Evolutionary conservation across 2,888 invertebrate species (phyloP).

Genomic region (Poecilus cupreus): DNA sequence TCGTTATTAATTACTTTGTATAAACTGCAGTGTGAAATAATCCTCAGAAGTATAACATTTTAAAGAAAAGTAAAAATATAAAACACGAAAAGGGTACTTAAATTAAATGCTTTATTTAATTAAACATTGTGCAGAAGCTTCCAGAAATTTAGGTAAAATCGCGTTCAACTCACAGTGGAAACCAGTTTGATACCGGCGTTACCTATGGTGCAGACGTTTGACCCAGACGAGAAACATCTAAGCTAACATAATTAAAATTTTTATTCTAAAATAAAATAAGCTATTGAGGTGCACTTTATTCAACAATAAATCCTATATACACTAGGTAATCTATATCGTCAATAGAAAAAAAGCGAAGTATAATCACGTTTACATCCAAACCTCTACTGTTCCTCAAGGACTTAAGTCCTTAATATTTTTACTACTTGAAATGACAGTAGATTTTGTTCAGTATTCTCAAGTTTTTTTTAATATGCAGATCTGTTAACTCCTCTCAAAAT

Average conservation of each 20-base stretch:
- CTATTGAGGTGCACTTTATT: neutral
- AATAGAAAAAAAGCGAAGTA: no score
- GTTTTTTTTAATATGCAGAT: no score
- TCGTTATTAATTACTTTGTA: neutral
- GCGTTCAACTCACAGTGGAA: neutral
- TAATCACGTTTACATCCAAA: no score
- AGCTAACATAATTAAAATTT: neutral
- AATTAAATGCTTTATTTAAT: slow-evolving; percentile 37
- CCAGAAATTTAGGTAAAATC: neutral
- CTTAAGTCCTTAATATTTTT: no score
- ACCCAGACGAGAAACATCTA: slow-evolving; percentile 6
- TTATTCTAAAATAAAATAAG: neutral
- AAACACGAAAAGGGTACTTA: slow-evolving; percentile 1
- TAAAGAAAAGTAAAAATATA: neutral
- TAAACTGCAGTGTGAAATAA: neutral
- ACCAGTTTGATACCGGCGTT: neutral
- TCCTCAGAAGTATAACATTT: neutral
- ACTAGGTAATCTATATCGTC: no score
- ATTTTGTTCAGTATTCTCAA: no score
- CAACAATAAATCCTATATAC: no score
- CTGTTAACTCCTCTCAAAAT: no score
- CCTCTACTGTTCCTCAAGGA: no score
- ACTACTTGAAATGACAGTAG: no score
- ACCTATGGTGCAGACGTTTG: neutral
- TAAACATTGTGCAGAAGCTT: neutral